Percentiles rank a stretch among this genome's conserved stretches.
Conservation (phyloP, 2,113 vertebrate genomes). For the Alethe castanea region DNA sequence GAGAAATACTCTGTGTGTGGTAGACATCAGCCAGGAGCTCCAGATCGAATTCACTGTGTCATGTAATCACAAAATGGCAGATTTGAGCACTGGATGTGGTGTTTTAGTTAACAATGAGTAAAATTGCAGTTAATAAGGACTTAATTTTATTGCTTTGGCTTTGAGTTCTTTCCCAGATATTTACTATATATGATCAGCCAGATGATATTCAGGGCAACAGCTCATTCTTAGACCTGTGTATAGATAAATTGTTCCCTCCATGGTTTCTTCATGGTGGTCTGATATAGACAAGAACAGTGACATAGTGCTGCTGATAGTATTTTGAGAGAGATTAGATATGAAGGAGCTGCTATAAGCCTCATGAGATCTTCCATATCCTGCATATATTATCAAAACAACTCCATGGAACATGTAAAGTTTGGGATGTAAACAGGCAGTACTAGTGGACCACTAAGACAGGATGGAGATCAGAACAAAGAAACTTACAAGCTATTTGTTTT, state of each 20-base stretch:
- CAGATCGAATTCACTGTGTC: background rate
- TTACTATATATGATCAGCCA: background rate
- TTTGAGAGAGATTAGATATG: background rate
- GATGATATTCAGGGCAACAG: background rate
- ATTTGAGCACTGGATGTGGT: background rate
- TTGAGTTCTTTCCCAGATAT: background rate
- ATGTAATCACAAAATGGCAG: background rate
- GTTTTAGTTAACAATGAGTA: background rate
- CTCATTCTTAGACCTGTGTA: background rate
- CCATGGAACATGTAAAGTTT: background rate
- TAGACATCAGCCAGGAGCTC: background rate
- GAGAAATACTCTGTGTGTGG: background rate
- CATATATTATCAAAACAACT: background rate
- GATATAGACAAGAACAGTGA: background rate
- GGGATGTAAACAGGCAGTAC: background rate
- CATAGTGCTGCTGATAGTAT: background rate
- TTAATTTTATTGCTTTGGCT: background rate
- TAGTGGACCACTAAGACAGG: background rate
- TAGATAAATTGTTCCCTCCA: background rate
- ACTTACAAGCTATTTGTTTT: background rate
- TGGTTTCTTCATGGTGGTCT: background rate
- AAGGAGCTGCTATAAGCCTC: background rate
- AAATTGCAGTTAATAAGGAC: background rate
- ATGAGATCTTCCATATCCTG: background rate
- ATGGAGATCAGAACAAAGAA: background rate